Percentiles rank a stretch among this genome's conserved stretches.
phyloP scores from a whole-genome alignment of 2,888 invertebrate species.

The Diadromus collaris region DNA sequence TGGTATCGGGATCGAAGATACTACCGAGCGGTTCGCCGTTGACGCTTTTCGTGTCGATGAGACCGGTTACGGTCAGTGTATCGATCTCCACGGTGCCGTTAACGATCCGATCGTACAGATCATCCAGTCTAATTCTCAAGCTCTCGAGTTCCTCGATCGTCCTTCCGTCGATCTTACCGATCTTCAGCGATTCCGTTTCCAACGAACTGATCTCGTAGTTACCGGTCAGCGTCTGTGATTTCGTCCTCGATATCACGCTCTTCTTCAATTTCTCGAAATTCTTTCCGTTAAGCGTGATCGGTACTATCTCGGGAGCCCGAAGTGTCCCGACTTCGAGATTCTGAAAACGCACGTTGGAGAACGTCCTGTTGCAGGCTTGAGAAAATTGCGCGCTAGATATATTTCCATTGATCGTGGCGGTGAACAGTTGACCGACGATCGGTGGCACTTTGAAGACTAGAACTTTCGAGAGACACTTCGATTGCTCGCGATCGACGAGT shows the following conservation, averaged over 20 bases:
- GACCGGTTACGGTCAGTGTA: conserved; percentile 68
- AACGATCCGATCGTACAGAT: conserved; percentile 57
- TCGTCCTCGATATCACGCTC: conserved; percentile 50
- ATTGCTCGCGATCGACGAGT: conserved; percentile 11
- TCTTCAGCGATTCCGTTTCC: conserved; percentile 58
- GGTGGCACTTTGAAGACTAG: conserved; percentile 66
- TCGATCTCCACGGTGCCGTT: conserved; percentile 61
- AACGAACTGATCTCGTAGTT: conserved; percentile 63
- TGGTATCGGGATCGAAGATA: conserved; percentile 56
- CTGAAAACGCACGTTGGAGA: conserved; percentile 80
- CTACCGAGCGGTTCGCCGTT: conserved; percentile 64
- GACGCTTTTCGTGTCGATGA: conserved; percentile 72
- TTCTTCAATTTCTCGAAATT: conserved; percentile 60
- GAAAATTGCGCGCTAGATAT: conserved; percentile 62
- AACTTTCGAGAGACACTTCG: conserved; percentile 62
- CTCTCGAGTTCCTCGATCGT: conserved; percentile 59
- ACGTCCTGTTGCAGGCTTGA: conserved; percentile 73
- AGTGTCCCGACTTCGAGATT: conserved; percentile 79
- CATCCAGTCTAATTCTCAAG: conserved; percentile 43
- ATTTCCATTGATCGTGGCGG: conserved; percentile 62
- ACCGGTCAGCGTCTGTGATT: conserved; percentile 63
- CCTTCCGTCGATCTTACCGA: conserved; percentile 64
- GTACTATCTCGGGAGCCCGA: conserved; percentile 75
- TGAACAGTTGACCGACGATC: conserved; percentile 65
- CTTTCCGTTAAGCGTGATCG: conserved; percentile 63